Base-by-base conservation (phyloP, 2,797 vertebrate species). In the Enteromius viviparus region DNA sequence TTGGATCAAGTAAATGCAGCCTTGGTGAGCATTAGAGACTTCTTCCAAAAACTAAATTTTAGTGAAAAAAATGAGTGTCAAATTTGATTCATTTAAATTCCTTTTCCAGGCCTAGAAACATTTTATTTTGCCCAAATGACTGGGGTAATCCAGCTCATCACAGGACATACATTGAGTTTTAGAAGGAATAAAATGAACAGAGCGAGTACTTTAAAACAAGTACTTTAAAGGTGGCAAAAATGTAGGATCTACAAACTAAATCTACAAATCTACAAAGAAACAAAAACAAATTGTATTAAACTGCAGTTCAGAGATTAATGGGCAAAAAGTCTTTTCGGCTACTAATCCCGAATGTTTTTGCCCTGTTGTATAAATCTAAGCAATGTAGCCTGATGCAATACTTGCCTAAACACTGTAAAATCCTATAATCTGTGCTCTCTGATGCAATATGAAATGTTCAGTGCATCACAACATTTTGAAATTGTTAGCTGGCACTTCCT, bases 381-480 rank as follows among this genome's bases (percentile, higher is more conserved):
- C 86, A 85, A 76, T 81, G 64, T 70, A 77, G 81, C 72, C 85
- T 88, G 84, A 88, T 76, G 87, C 85, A 88, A 87, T 69, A 84
- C 79, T 78, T 66, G 62, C 34, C 85, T 88, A 78, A 88, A 86
- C 83, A 51, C 65, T 85, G 81, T 82, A 84, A 87, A 88, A 87
- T 88, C 85, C 85, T 76, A 58, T 88, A 88, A 87, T 87, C 78
- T 84, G 37, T 72, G 83, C 85, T 87, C 80, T 84, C 77, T 88
- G 87, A 85, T 88, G 87, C 85, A 87, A 88, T 75, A 42, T 51
- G 34, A 88, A 84, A 87, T 88, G 75, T 87, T 88, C 75, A 64
- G 75, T 62, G 81, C 85, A 84, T 85, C 84, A 76, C 76, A 66
- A 76, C 72, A 84, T 87, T 85, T 82, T 79, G 55, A 87, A 88